Evolutionary conservation across 2,888 invertebrate genomes (phyloP).

Genomic region (Nomada fabriciana): DNA sequence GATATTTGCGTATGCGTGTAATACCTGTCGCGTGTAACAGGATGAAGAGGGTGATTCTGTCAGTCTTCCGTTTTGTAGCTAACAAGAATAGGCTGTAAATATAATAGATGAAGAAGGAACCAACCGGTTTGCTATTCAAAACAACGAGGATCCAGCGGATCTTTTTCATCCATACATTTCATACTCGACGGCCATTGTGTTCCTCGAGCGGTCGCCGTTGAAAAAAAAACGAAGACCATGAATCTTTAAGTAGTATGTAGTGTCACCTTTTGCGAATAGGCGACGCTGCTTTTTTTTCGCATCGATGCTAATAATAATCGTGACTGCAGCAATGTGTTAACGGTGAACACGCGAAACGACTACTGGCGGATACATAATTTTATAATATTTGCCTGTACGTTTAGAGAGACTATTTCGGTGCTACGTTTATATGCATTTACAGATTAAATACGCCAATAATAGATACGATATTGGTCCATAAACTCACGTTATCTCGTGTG

Average conservation of each 20-base stretch:
- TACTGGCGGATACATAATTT: background rate
- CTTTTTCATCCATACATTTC: conserved; percentile 5
- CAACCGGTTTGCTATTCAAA: background rate
- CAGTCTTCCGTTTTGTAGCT: conserved; percentile 18
- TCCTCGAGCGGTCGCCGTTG: background rate
- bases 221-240: conserved; percentile 11
- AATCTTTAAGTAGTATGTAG: conserved; percentile 9
- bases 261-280: background rate
- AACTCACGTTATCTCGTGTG: background rate
- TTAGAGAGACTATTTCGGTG: background rate
- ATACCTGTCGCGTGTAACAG: conserved; percentile 11
- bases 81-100: conserved; percentile 12
- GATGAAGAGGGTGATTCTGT: conserved; percentile 21
- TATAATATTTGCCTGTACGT: background rate
- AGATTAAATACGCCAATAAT: background rate
- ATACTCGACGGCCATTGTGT: conserved; percentile 3
- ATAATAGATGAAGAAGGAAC: background rate
- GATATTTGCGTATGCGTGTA: background rate
- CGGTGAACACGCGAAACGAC: background rate
- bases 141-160: background rate
- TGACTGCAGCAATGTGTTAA: background rate
- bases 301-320: background rate
- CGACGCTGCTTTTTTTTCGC: background rate
- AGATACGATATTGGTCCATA: conserved; percentile 11
- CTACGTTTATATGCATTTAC: background rate